Conservation (phyloP, 2,113 vertebrate species). For the Apistogramma diplotaenia region DNA sequence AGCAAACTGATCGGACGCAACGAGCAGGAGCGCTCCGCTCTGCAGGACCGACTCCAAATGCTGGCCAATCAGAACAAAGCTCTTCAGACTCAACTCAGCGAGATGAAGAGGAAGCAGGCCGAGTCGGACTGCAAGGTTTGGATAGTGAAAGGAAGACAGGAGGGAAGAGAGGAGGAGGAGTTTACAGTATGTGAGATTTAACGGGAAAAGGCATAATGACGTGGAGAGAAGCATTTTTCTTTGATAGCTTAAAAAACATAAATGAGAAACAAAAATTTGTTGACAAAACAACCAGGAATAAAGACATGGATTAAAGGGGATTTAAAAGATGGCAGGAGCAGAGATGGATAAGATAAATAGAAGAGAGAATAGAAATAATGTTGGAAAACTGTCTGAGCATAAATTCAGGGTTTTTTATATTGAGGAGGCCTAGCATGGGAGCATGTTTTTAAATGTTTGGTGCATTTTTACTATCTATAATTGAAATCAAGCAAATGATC, state of each 20-base stretch:
- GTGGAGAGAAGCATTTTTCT: not conserved
- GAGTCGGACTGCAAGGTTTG: constrained; percentile 83
- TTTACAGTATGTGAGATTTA: not conserved
- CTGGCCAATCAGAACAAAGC: constrained; percentile 86
- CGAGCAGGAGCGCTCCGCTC: constrained; percentile 82
- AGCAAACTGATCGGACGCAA: constrained; percentile 83
- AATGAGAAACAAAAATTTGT: not conserved
- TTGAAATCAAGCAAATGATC: not conserved
- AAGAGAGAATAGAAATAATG: not conserved
- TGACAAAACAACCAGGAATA: not conserved
- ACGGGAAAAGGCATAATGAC: not conserved
- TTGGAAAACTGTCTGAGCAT: constrained; percentile 67
- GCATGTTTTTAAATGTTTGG: not conserved
- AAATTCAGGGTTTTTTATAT: constrained; percentile 18
- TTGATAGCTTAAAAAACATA: not conserved
- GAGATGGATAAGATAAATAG: not conserved
- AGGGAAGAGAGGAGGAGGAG: not conserved
- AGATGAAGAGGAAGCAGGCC: constrained; percentile 89
- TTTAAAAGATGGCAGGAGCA: not conserved
- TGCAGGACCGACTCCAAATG: constrained; percentile 87
- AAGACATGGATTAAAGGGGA: too few relatives aligned
- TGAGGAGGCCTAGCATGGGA: not conserved
- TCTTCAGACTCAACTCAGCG: constrained; percentile 86
- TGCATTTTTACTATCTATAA: not conserved
- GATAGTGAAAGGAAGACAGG: not conserved